Base-by-base conservation (phyloP, 2,797 vertebrate genomes). In the Percopsis omiscomaycus region DNA sequence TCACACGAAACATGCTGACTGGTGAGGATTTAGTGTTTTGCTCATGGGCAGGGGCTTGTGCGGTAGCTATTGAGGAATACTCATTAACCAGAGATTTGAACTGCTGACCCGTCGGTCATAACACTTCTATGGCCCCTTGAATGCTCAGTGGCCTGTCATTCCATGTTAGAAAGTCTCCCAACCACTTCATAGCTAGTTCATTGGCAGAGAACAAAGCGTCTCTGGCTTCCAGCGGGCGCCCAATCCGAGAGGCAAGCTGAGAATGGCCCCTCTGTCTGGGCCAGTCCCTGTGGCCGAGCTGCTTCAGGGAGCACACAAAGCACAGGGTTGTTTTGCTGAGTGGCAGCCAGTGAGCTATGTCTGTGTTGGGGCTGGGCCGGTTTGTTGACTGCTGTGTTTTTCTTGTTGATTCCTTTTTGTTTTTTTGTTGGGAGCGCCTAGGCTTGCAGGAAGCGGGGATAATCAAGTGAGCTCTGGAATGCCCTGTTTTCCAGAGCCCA, bases 391-490 rank as follows among this genome's bases (percentile, higher is more conserved):
- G 59, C 60, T 9, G 58, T 80, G 85, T 89, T 89, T 87, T 84
- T 90, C 68, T 86, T 92, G 86, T 90, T 89, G 89, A 90, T 89
- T 90, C 72, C 74, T 89, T 82, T 73, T 67, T 71, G 66, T 79
- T 77, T 65, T 74, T 82, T 71, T 71, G 74, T 84, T 71, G 84
- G 82, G 77, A 86, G 84, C 61, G 72, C 86, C 68, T 73, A 70
- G 64, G 48, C 13, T 1, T 68, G 69, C 81, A 91, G 91, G 90
- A 93, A 90, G 86, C 45, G 59, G 75, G 78, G 90, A 90, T 91
- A 91, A 92, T 91, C 83, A 90, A 88, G 86, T 67, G 74, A 82
- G 73, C 47, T 2, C 4, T 80, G 81, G 92, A 90, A 92, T 90
- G 87, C 79, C 68, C 78, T 88, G 87, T 89, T 88, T 88, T 89